Conservation (phyloP, 2,113 vertebrate species). For the Ariopsis seemanni region DNA sequence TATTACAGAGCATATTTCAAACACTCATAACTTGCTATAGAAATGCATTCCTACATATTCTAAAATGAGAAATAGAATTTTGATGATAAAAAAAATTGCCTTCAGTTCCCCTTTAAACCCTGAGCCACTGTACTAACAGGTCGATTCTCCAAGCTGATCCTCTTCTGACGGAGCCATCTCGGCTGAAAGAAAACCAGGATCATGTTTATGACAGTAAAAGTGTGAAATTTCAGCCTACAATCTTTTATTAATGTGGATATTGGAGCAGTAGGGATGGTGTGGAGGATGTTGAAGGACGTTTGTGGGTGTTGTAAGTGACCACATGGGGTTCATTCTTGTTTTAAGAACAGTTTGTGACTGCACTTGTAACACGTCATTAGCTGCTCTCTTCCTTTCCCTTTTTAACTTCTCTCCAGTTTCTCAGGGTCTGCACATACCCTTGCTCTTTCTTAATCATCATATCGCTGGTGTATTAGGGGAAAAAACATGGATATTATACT, state of each 20-base stretch:
- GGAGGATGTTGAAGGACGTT: background rate
- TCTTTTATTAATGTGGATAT: background rate
- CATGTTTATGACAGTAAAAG: background rate
- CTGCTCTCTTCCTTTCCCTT: background rate
- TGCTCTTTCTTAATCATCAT: background rate
- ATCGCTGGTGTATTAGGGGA: background rate
- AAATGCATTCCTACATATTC: too few species aligned
- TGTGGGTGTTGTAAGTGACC: background rate
- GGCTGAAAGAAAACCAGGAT: background rate
- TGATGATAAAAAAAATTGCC: too few species aligned
- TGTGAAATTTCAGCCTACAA: background rate
- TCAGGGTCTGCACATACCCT: background rate
- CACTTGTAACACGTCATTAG: background rate
- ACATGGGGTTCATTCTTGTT: conserved; percentile 25
- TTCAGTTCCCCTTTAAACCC: too few species aligned
- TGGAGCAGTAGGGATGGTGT: background rate
- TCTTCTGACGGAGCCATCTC: background rate
- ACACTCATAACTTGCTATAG: too few species aligned
- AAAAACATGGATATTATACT: background rate
- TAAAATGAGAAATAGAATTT: too few species aligned
- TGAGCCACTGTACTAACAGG: background rate
- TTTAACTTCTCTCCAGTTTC: background rate
- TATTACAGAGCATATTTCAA: too few species aligned
- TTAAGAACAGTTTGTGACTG: conserved; percentile 37
- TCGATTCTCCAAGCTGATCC: background rate